Evolutionary conservation across 1,140 invertebrate species (phyloP), one percentile per base, ranked within the genome.

Genomic region (Trachymyrmex cornetzi): DNA sequence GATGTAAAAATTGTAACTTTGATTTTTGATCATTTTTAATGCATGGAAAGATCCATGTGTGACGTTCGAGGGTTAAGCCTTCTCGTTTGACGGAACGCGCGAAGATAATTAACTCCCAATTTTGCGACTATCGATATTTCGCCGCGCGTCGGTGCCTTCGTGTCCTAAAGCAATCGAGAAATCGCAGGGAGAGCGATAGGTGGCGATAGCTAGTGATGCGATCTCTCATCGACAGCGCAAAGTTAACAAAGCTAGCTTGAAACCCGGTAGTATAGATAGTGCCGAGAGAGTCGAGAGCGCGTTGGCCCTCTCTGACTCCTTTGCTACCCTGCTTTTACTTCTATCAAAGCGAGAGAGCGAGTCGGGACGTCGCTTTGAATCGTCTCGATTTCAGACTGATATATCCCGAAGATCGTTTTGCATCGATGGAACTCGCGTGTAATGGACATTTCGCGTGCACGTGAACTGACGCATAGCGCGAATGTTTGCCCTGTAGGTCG

Each of bases 191-290:
- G 24, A 55, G 30, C 22, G 71, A 44, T 34, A 75, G 79, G 53
- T 50, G 57, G 67, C 79, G 85, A 90, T 87, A 81, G 50, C 34
- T 50, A 6, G 57, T 75, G 88, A 89, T 90, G 87, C 88, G 89
- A 90, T 90, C 89, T 89, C 89, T 90, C 89, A 89, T 90, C 88
- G 89, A 77, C 85, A 79, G 87, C 72, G 75, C 55, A 86, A 90
- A 84, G 66, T 85, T 87, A 90, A 90, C 88, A 90, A 90, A 90
- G 89, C 88, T 79, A 86, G 85, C 61, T 82, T 71, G 74, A 77
- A n/a, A 53, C 59, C 53, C 24, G 57, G 57, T 77, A 87, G 79
- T 80, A 87, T 67, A 85, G 85, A 87, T 87, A 87, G 77, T 57
- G 22, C 48, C 59, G 71, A 77, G 67, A 69, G 66, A 69, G 14